phyloP scores from a whole-genome alignment of 2,113 vertebrate species.

The Physeter macrocephalus region DNA sequence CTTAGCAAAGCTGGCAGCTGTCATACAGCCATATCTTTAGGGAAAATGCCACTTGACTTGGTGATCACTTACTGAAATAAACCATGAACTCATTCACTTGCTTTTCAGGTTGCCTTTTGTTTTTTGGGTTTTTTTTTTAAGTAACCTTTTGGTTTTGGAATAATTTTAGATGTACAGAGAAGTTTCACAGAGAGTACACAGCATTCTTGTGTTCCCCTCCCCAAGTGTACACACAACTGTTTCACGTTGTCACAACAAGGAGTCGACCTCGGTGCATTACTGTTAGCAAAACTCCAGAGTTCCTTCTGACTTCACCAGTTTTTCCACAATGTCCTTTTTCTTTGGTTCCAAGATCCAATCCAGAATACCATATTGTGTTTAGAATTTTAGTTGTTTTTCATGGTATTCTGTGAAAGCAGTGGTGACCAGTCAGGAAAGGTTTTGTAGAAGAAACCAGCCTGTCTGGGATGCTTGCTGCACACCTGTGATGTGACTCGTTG shows the following conservation, averaged over 20 bases:
- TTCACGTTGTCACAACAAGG: background rate
- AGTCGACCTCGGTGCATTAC: accelerated
- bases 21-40: background rate
- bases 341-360: background rate
- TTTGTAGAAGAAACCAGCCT: background rate
- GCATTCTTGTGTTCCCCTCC: accelerated
- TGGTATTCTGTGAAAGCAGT: background rate
- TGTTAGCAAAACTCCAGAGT: background rate
- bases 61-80: background rate
- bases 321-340: background rate
- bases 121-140: too few relatives aligned
- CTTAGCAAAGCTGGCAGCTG: background rate
- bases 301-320: background rate
- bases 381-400: background rate
- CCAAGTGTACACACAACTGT: too few relatives aligned
- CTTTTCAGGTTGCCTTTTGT: background rate
- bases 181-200: background rate
- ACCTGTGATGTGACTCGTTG: accelerated
- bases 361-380: background rate
- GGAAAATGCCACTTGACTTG: background rate
- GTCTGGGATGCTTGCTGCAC: too few relatives aligned
- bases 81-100: background rate
- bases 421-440: background rate
- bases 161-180: background rate
- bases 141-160: background rate